Evolutionary conservation across 2,888 invertebrate genomes (phyloP).

Genomic region (Osmoderma eremita): DNA sequence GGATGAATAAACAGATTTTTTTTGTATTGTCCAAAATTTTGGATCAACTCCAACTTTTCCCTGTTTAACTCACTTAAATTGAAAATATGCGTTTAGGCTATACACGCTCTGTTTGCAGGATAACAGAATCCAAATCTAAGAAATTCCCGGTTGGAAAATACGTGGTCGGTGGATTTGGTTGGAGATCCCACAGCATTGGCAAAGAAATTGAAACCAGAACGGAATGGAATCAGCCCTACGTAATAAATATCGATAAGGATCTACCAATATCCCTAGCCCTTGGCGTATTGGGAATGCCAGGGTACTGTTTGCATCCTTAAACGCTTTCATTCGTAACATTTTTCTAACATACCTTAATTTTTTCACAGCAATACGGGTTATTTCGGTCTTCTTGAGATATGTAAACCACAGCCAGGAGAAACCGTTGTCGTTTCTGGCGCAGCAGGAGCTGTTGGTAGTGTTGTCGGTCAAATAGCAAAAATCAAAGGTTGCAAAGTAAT

Average conservation of each 20-base stretch:
- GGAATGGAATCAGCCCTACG: not conserved
- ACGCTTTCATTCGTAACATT: not conserved
- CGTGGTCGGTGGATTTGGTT: slow-evolving; percentile 73
- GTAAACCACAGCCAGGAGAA: slow-evolving; percentile 76
- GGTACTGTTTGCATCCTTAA: slow-evolving; percentile 62
- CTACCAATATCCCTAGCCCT: slow-evolving; percentile 71
- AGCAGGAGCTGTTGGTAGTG: slow-evolving; percentile 82
- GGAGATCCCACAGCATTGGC: slow-evolving; percentile 74
- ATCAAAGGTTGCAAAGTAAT: slow-evolving; percentile 76
- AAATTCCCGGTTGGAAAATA: slow-evolving; percentile 73
- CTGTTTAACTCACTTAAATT: no score
- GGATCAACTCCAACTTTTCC: no score
- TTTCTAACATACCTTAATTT: no score
- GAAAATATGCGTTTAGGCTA: no score
- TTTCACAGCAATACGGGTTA: slow-evolving; percentile 77
- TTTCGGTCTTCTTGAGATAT: slow-evolving; percentile 78
- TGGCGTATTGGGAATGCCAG: slow-evolving; percentile 77
- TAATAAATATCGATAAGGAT: slow-evolving; percentile 64
- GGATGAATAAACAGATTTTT: no score
- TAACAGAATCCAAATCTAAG: slow-evolving; percentile 73
- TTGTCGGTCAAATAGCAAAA: slow-evolving; percentile 83
- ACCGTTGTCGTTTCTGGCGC: slow-evolving; percentile 78
- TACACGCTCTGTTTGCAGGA: slow-evolving; percentile 61
- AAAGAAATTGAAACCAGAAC: slow-evolving; percentile 71
- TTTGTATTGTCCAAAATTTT: no score